Percentiles rank a stretch among this genome's conserved stretches.
phyloP scores from a whole-genome alignment of 2,113 vertebrate species.

The Plestiodon gilberti region DNA sequence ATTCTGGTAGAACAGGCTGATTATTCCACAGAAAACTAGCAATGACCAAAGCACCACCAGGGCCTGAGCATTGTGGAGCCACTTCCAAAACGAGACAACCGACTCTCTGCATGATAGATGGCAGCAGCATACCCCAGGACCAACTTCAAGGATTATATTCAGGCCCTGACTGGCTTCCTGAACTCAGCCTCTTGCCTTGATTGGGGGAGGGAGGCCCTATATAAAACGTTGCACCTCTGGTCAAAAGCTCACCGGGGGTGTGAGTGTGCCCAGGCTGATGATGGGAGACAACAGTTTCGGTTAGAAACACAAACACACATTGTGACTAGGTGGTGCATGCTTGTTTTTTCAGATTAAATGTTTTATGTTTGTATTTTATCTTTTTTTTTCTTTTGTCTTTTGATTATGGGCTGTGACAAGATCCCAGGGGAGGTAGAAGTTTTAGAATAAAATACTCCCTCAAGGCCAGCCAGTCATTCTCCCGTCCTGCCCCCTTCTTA shows the following conservation, averaged over 20 bases:
- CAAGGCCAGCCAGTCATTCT: too few species aligned
- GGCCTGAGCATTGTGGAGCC: too few species aligned
- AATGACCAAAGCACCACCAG: not conserved
- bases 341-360: not conserved
- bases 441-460: not conserved
- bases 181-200: too few species aligned
- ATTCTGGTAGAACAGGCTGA: too few species aligned
- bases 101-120: not conserved
- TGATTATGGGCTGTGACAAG: not conserved
- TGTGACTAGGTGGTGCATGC: not conserved
- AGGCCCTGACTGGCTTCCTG: too few species aligned
- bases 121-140: fast-evolving
- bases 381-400: not conserved
- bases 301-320: not conserved
- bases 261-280: not conserved
- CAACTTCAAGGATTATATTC: not conserved
- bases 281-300: not conserved
- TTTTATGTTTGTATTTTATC: not conserved
- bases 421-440: not conserved
- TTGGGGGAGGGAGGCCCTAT: not conserved
- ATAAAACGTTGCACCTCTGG: not conserved
- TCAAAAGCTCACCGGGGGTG: not conserved
- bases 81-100: not conserved
- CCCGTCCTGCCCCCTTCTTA: not conserved
- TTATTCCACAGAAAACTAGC: too few species aligned